These are phyloP conservation scores for Drosophila formosana DNA, from an alignment of 2,888 invertebrate species.

Conservation along the genomic window DNA sequence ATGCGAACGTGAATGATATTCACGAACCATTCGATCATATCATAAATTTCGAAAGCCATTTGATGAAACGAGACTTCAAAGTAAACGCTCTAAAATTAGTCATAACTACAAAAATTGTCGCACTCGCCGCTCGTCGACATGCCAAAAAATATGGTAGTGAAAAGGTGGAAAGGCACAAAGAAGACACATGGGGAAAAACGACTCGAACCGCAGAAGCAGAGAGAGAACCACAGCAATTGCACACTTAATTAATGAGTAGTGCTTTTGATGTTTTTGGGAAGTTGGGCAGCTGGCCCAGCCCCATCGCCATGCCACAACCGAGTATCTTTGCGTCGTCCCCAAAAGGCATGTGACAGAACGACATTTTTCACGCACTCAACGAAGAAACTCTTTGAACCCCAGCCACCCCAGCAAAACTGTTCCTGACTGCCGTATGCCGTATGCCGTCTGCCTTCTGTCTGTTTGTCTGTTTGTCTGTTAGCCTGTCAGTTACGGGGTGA, in stretches of 20 bases:
- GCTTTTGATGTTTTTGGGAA: constrained; percentile 77
- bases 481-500: constrained; percentile 24
- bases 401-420: constrained; percentile 32
- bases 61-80: constrained; percentile 62
- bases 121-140: constrained; percentile 10
- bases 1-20: background rate
- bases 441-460: background rate
- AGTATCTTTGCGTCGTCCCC: background rate
- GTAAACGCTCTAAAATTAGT: constrained; percentile 71
- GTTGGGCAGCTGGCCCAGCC: constrained; percentile 59
- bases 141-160: constrained; percentile 25
- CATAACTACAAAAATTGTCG: constrained; percentile 53
- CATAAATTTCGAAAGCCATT: constrained; percentile 37
- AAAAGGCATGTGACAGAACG: constrained; percentile 73
- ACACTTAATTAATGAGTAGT: constrained; percentile 84
- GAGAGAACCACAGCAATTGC: constrained; percentile 69
- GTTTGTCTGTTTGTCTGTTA: background rate
- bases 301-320: constrained; percentile 5
- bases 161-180: constrained; percentile 52
- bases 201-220: constrained; percentile 8
- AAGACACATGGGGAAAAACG: constrained; percentile 25
- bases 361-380: constrained; percentile 75
- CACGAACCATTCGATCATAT: constrained; percentile 10
- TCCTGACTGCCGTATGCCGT: constrained; percentile 4
- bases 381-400: constrained; percentile 66